Base-by-base conservation (phyloP, 2,888 invertebrate species). In the Julus scanicus region DNA sequence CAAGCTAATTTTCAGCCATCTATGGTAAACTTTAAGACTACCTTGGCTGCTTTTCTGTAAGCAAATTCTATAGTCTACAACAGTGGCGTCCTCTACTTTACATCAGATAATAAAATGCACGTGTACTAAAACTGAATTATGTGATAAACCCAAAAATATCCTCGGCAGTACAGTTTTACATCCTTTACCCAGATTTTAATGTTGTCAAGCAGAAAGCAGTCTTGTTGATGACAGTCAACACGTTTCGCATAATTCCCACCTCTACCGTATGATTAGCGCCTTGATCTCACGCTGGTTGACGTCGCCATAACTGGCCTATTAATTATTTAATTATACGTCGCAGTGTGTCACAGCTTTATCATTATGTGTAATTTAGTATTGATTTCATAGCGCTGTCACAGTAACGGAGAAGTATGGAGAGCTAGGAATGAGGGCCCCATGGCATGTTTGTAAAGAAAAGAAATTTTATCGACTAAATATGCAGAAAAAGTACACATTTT, bases 201-300 rank as follows among this genome's bases (percentile, higher is more conserved):
- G 8, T 71, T 4, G 29, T 29, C 5, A 11, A 29, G 11, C 20
- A 29, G 11, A 5, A 15, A n/a, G 17, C 57, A 57, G n/a, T 57
- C n/a, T 71, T 29, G 71, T 71, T 29, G 29, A n/a, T n/a, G 63
- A n/a, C 29, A 71, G 29, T 29, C 71, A 71, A 71, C 29, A 8
- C 29, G 29, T 71, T 29, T 8, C 29, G 29, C 71, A 71, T n/a
- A n/a, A 29, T 29, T 29, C 4, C 17, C 57, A 57, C 17, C n/a
- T 57, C n/a, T n/a, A 57, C 57, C n/a, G n/a, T 57, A 57, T 57
- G 17, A 57, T 57, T 57, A 57, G 57, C 57, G 57, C n/a, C 15
- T 17, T 57, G 57, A 57, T 71, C 71, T 71, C 71, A 71, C 71
- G 71, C 71, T 29, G 71, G 71, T 71, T 71, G 71, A 63, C 63